Base-by-base conservation (phyloP, 2,888 invertebrate genomes). In the Leucania comma region DNA sequence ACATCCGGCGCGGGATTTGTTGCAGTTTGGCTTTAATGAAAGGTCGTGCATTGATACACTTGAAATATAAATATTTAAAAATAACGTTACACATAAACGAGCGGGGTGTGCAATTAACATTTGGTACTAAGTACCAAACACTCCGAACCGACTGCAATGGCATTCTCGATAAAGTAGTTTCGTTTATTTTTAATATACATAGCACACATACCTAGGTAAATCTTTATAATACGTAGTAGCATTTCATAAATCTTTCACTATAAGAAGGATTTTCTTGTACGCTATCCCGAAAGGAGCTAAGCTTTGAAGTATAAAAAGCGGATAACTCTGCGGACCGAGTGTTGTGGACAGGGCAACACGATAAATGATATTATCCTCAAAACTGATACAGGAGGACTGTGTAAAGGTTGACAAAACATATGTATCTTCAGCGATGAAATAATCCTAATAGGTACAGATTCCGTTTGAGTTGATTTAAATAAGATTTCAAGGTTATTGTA, bases 341-440 rank as follows among this genome's bases (percentile, higher is more conserved):
- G 83, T 81, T 77, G 81, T 76, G 81, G 85, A 84, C 81, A 83
- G 83, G 74, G 71, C 70, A 75, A 81, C 72, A 85, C 80, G 77
- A 84, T 83, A 81, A 83, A 83, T 79, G 75, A 83, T 71, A 81
- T 85, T 81, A 84, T 82, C 73, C 78, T 75, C 75, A 78, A 80
- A 78, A 78, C 75, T 77, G 76, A 82, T 82, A 82, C 72, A 77
- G 46, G 69, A 75, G 70, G 59, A 73, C 66, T 75, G 70, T 80
- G 75, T 78, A 71, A 64, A 64, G 68, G 71, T 79, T 74, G 71
- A 72, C 72, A 78, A 79, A 72, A 76, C 68, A 80, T 75, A 82
- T 71, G 63, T 67, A 46, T 61, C 48, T 42, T 59, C 53, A 62
- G 22, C 26, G 48, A 74, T 77, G 56, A 26, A 72, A 66, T 72